A percentile compares a stretch with the other conserved stretches of the same genome.
phyloP scores from a whole-genome alignment of 2,797 vertebrate species.

The Columba guinea region DNA sequence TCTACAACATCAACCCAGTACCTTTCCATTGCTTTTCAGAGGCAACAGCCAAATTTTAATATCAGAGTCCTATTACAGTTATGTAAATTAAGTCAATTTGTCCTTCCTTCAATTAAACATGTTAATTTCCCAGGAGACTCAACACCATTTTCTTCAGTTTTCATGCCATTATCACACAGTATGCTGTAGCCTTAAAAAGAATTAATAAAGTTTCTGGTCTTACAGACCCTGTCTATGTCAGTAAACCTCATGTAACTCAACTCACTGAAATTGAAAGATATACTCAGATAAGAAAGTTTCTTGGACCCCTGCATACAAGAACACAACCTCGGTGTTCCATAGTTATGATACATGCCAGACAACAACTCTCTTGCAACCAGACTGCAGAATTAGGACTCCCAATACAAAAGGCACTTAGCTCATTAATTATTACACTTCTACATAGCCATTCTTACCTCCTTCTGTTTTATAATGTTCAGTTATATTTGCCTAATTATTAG shows the following conservation, averaged over 20 bases:
- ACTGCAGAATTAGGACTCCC: not conserved
- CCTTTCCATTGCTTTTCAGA: constrained; percentile 15
- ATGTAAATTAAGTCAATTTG: constrained; percentile 48
- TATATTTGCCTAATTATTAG: not conserved
- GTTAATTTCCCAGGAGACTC: constrained; percentile 53
- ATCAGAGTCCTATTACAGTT: not conserved
- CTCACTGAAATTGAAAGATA: not conserved
- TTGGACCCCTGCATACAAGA: not conserved
- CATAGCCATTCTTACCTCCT: not conserved
- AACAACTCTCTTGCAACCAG: not conserved
- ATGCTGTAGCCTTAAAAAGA: not conserved
- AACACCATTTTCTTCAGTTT: constrained; percentile 44
- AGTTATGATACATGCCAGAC: not conserved
- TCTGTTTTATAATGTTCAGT: not conserved
- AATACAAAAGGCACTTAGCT: not conserved
- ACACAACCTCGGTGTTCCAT: not conserved
- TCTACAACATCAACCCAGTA: not conserved
- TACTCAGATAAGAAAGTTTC: not conserved
- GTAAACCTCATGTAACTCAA: not conserved
- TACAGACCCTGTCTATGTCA: not conserved
- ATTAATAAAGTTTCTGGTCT: not conserved
- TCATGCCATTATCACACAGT: not conserved
- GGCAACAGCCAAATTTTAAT: constrained; percentile 7
- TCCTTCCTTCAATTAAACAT: constrained; percentile 47
- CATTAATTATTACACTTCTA: not conserved